Evolutionary conservation across 2,797 vertebrate genomes (phyloP), one percentile per base, ranked within the genome.

Genomic region (Momotus momota): DNA sequence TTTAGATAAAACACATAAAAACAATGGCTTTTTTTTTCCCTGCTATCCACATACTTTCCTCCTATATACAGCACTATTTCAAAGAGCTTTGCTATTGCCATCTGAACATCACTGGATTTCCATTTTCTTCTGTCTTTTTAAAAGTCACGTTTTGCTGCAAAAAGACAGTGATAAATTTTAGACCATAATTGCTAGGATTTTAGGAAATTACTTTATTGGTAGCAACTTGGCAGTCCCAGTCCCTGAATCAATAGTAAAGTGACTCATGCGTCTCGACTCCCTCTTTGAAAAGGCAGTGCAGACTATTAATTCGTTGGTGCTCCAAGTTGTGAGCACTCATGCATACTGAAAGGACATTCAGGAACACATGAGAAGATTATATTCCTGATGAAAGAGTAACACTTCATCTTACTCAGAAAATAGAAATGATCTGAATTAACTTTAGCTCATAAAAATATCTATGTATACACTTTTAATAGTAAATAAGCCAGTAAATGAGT

Each of bases 301-400:
- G 93, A 95, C 75, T 96, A 61, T 80, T 91, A 94, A 96, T 95
- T 82, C 70, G 19, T 89, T 67, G 25, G n/a, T 73, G 71, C 48
- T 72, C 48, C 35, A 73, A 85, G 33, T 62, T 80, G 31, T 61
- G 43, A 81, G 40, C 25, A 29, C 57, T 91, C 33, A n/a, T 81
- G 38, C 61, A 61, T 81, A 88, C 43, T 57, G 55, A 87, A 89
- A 92, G 48, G 64, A 80, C 52, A 52, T 77, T 80, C 75, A 77
- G 64, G 33, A 17, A 65, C 79, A 87, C 12, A 71, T 10, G 26
- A 91, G n/a, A 8, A 61, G 51, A 54, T 35, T 67, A 52, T 77
- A 72, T 70, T 91, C 62, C 29, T 35, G 25, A 49, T 48, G 64
- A 77, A 72, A 80, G n/a, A 7, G 14, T 27, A 89, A 62, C 14